These are phyloP conservation scores for Diceros bicornis DNA, from an alignment of 2,797 vertebrate species.

Conservation along the genomic window DNA sequence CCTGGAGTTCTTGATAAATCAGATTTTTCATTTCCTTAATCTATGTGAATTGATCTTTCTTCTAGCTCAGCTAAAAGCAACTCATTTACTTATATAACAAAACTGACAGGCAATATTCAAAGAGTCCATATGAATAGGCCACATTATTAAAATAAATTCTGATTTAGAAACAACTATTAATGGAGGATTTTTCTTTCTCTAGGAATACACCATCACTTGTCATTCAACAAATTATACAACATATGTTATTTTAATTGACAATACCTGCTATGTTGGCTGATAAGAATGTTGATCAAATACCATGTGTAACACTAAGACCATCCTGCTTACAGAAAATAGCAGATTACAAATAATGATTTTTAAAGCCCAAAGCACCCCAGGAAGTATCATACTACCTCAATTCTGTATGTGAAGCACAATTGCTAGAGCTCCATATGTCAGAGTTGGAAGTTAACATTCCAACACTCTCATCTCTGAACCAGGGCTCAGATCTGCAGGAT, in stretches of 20 bases:
- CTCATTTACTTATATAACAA: background rate
- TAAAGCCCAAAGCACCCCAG: background rate
- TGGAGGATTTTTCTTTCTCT: slow-evolving; percentile 17
- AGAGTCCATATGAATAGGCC: background rate
- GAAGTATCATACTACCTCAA: background rate
- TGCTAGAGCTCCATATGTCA: background rate
- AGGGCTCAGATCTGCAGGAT: background rate
- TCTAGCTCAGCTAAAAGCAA: slow-evolving; percentile 42
- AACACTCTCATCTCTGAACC: background rate
- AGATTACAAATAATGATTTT: background rate
- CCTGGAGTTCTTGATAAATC: background rate
- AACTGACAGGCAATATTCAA: slow-evolving; percentile 18
- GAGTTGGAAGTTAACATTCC: background rate
- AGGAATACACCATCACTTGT: background rate
- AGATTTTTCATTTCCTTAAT: slow-evolving; percentile 25
- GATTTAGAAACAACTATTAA: slow-evolving; percentile 28
- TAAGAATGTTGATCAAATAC: background rate
- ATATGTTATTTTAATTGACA: slow-evolving; percentile 17
- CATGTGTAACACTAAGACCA: background rate
- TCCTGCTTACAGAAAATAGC: background rate
- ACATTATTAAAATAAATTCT: slow-evolving; percentile 45
- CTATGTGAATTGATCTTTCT: slow-evolving; percentile 22
- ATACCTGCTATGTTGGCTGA: background rate
- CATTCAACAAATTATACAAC: background rate
- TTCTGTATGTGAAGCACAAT: background rate